Percentiles rank a stretch among this genome's conserved stretches.
phyloP scores from a whole-genome alignment of 2,888 invertebrate genomes.

The Spialia ferax region DNA sequence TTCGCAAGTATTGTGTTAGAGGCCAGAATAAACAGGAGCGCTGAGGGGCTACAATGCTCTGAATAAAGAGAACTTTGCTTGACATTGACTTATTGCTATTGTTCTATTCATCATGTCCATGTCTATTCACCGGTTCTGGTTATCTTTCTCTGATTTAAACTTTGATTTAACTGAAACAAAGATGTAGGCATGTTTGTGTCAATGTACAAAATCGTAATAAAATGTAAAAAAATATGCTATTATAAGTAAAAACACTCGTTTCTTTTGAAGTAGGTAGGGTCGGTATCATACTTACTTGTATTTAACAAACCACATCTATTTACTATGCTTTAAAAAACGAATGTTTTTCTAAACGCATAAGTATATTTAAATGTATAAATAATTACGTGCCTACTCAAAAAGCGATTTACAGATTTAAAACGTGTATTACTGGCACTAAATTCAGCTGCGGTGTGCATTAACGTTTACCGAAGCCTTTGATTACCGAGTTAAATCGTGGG shows the following conservation, averaged over 20 bases:
- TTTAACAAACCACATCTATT: background rate
- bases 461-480: constrained; percentile 31
- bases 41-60: constrained; percentile 19
- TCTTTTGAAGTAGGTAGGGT: too few species aligned
- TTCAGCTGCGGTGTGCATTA: constrained; percentile 31
- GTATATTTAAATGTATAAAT: constrained; percentile 16
- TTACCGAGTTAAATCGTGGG: constrained; percentile 23
- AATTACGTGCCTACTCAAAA: constrained; percentile 37
- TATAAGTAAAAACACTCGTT: too few species aligned
- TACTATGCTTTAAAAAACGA: background rate
- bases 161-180: background rate
- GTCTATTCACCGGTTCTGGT: constrained; percentile 4
- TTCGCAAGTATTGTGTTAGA: constrained; percentile 38
- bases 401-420: constrained; percentile 37
- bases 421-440: constrained; percentile 35
- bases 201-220: background rate
- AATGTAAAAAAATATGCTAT: background rate
- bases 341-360: background rate
- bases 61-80: constrained; percentile 22
- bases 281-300: too few species aligned
- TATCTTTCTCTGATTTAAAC: background rate
- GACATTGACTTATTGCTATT: constrained; percentile 34
- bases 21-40: constrained; percentile 24
- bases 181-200: background rate
- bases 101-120: constrained; percentile 30